phyloP scores from a whole-genome alignment of 2,797 vertebrate genomes.

The Microtus californicus region DNA sequence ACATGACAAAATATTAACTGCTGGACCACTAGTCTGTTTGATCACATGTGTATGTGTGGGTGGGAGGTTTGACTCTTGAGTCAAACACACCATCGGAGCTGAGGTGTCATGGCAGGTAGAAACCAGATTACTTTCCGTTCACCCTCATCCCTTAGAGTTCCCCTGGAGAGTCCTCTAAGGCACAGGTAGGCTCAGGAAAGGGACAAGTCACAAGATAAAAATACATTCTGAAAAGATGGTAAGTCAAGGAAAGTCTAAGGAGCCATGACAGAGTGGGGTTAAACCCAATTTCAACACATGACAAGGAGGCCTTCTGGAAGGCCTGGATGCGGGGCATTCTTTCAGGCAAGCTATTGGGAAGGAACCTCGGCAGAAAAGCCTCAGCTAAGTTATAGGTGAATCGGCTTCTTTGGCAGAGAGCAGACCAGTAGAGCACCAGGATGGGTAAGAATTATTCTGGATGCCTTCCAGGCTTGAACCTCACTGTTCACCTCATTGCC shows the following conservation, averaged over 20 bases:
- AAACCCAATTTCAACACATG: neutral
- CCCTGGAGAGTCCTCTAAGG: neutral
- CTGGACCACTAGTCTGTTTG: neutral
- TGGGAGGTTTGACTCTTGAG: neutral
- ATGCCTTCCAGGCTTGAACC: neutral
- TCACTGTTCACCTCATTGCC: neutral
- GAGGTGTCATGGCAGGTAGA: fast-evolving
- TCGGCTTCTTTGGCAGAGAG: neutral
- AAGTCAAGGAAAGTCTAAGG: neutral
- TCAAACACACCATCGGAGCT: neutral
- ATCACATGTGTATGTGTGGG: fast-evolving
- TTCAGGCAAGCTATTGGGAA: neutral
- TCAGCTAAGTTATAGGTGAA: neutral
- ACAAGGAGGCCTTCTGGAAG: neutral
- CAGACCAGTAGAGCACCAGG: fast-evolving
- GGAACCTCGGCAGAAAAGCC: neutral
- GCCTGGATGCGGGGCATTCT: neutral
- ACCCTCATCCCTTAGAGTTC: neutral
- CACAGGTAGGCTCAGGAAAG: neutral
- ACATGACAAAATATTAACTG: neutral
- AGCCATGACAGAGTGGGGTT: no score
- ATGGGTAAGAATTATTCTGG: neutral
- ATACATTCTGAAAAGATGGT: neutral
- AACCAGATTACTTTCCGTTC: neutral
- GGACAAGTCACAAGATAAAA: neutral